Base-by-base conservation (phyloP, 2,113 vertebrate genomes). In the Hassar affinis region DNA sequence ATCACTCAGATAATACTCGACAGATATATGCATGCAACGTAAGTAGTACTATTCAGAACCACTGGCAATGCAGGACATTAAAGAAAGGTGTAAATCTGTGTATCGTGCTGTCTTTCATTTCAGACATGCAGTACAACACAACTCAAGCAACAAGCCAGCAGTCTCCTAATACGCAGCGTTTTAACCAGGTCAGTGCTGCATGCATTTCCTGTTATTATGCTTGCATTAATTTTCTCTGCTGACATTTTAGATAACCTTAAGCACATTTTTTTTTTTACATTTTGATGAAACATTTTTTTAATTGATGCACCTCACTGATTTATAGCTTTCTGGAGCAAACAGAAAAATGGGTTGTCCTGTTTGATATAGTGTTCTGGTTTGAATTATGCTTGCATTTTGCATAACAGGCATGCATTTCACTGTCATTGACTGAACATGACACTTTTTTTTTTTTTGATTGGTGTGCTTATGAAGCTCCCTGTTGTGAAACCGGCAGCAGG, bases 341-440 rank as follows among this genome's bases (percentile, higher is more conserved):
- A 84, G 54, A 47, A 25, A 77, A 85, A 85, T 77, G 62, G 33
- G 83, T 72, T 42, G 14, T 75, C 27, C 2, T 33, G 27, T 84
- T 84, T 87, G 84, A 87, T 84, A 74, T 80, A 71, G 71, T 49
- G 64, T 49, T 59, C 68, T 62, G 54, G 4, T 49, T 86, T 85
- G 49, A 85, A 84, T 87, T 87, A 84, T 87, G 79, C 79, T 81
- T 81, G 85, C 69, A 27, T 84, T 84, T 85, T 87, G 85, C 85
- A 85, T 87, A 85, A 81, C 64, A 74, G 33, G 81, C 85, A 85
- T 85, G 81, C 85, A 85, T 85, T 88, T 87, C 59, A 17, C 71
- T 81, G 85, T 83, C 85, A 88, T 74, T 83, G 83, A 61, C 80
- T 86, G 62, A 85, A 88, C 80, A 75, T 86, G 76, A 81, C 75